Evolutionary conservation across 2,113 vertebrate species (phyloP), one percentile per base, ranked within the genome.

Genomic region (Actinemys pallida): DNA sequence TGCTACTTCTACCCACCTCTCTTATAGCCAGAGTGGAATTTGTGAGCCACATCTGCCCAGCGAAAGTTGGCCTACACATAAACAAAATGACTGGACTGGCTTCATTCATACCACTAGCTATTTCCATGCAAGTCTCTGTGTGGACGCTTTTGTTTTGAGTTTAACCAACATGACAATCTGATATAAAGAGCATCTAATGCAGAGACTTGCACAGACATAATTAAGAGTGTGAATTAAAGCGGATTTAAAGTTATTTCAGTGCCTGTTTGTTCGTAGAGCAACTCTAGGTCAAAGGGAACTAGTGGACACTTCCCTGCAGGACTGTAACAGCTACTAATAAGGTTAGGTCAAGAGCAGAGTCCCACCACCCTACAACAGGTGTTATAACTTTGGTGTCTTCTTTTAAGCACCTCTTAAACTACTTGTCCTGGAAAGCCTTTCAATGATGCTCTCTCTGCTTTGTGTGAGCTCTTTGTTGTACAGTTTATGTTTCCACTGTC

Each of bases 41-140:
- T 17, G 31, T 4, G 11, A 65, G 80, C 19, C 80, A 90, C 31
- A 14, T 0, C 19, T 59, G 47, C 52, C 52, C n/a, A 84, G 81
- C 62, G 86, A 86, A 53, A 1, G 62, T 87, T 3, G 0, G 3
- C n/a, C 78, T 11, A 22, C 0, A 0, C 3, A 3, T 57, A 50
- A 86, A 7, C 52, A 57, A 83, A 69, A 22, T 5, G 75, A 87
- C 59, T 9, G 10, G 5, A 80, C 65, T 17, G 29, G 79, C 56
- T 57, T 86, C 88, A 39, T 11, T 49, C 83, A 52, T 53, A 24
- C 35, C 0, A 45, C 69, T n/a, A 39, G 65, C 35, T 20, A 29
- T 42, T 86, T 20, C n/a, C n/a, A 13, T 1, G 29, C 25, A n/a
- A 81, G 2, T 2, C 14, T 16, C 49, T 14, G 29, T 57, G 65